These are phyloP conservation scores for Drosophila antonietae DNA, from an alignment of 2,888 invertebrate species.

Conservation along the genomic window DNA sequence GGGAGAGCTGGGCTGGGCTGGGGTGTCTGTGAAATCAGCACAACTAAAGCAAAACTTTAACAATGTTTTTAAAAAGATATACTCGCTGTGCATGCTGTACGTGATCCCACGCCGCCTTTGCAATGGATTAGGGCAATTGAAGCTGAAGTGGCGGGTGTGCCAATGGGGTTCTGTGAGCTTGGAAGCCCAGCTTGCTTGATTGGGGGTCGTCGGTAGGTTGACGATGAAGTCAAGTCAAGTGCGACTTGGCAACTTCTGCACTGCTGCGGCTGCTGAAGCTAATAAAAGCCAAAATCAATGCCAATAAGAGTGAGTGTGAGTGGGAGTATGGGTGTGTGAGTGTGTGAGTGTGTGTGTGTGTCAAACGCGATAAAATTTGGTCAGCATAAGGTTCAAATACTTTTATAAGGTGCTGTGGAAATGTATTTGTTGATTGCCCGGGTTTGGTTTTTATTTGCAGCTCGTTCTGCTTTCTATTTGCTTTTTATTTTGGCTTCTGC, in stretches of 20 bases:
- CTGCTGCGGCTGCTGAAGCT: constrained; percentile 57
- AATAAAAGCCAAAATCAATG: constrained; percentile 80
- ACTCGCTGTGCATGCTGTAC: constrained; percentile 70
- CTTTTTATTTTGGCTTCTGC: constrained; percentile 50
- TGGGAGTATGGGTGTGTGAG: constrained; percentile 6
- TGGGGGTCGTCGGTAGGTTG: constrained; percentile 11
- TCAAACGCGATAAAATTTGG: constrained; percentile 79
- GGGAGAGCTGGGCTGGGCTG: neutral
- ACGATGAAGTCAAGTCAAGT: constrained; percentile 60
- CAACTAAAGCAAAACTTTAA: constrained; percentile 72
- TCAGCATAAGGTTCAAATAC: constrained; percentile 80
- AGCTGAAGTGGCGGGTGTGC: constrained; percentile 53
- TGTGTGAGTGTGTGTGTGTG: constrained; percentile 46
- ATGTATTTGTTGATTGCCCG: constrained; percentile 78
- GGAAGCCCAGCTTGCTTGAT: neutral
- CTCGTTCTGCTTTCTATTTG: constrained; percentile 58
- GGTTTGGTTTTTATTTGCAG: constrained; percentile 75
- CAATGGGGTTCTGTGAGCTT: neutral
- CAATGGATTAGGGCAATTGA: constrained; percentile 77
- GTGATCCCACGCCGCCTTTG: constrained; percentile 73
- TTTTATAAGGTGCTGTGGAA: constrained; percentile 80
- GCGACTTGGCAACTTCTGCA: constrained; percentile 48
- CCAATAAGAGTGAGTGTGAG: constrained; percentile 37
- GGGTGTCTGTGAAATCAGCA: constrained; percentile 7
- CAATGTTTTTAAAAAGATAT: constrained; percentile 80